phyloP scores from a whole-genome alignment of 2,113 vertebrate species.

The Myxocyprinus asiaticus region DNA sequence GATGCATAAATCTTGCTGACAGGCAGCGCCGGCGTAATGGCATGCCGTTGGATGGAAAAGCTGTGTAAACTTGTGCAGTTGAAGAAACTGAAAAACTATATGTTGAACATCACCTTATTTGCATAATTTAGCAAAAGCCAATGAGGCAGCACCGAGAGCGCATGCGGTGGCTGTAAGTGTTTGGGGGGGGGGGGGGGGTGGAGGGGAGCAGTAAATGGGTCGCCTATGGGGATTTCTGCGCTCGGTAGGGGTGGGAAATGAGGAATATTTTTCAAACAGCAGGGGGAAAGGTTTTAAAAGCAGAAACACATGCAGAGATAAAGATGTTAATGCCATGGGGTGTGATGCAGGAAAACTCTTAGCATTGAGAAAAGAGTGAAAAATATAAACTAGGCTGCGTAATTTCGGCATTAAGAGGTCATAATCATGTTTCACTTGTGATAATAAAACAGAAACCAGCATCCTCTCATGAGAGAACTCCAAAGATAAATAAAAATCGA shows the following conservation, averaged over 20 bases:
- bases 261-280: slow-evolving; percentile 99
- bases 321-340: slow-evolving; percentile 99
- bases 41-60: slow-evolving; percentile 91
- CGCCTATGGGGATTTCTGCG: slow-evolving; percentile 99
- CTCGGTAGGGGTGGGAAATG: slow-evolving; percentile 99
- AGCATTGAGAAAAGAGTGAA: slow-evolving; percentile 45
- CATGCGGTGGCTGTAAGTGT: slow-evolving; percentile 99
- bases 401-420: slow-evolving; percentile 99
- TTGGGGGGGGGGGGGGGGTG: slow-evolving; percentile 97
- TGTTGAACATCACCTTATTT: slow-evolving; percentile 99
- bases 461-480: slow-evolving; percentile 81
- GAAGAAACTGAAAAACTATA: slow-evolving; percentile 94
- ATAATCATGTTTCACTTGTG: slow-evolving; percentile 99
- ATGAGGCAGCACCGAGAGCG: slow-evolving; percentile 98
- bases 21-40: slow-evolving; percentile 97
- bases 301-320: slow-evolving; percentile 99
- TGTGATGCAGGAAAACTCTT: slow-evolving; percentile 81
- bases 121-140: slow-evolving; percentile 99
- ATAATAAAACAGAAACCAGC: slow-evolving; percentile 98
- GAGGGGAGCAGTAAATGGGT: slow-evolving; percentile 99
- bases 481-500: slow-evolving; percentile 54
- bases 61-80: slow-evolving; percentile 99
- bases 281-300: slow-evolving; percentile 99
- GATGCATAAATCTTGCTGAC: slow-evolving; percentile 99
- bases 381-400: slow-evolving; percentile 87